These are phyloP conservation scores for Hirtodrosophila trivittata DNA, from an alignment of 2,888 invertebrate species.

Conservation along the genomic window DNA sequence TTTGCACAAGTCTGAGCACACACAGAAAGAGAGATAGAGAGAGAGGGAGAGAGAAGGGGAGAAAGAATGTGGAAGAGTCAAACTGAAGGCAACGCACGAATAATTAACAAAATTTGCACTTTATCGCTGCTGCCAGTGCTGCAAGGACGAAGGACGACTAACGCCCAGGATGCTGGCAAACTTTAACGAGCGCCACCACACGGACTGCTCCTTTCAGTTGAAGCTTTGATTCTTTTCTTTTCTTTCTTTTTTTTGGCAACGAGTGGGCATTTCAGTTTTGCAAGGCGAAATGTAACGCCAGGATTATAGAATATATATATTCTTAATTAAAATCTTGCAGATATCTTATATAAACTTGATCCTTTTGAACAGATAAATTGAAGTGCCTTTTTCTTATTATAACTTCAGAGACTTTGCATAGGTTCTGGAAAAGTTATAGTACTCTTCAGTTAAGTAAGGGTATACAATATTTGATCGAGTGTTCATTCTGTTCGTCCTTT, in stretches of 20 bases:
- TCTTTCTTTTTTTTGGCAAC: background rate
- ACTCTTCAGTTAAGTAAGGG: too few relatives aligned
- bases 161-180: constrained; percentile 14
- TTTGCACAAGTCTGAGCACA: constrained; percentile 48
- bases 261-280: background rate
- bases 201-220: constrained; percentile 49
- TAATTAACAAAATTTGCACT: constrained; percentile 81
- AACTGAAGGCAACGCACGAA: constrained; percentile 68
- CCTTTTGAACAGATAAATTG: too few relatives aligned
- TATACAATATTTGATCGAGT: constrained; percentile 3
- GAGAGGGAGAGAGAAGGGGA: constrained; percentile 1
- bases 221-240: constrained; percentile 15
- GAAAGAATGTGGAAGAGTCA: constrained; percentile 2
- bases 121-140: constrained; percentile 74
- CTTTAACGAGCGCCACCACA: constrained; percentile 38
- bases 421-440: too few relatives aligned
- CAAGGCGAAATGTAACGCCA: background rate
- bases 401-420: too few relatives aligned
- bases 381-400: too few relatives aligned
- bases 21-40: constrained; percentile 23
- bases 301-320: too few relatives aligned
- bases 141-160: constrained; percentile 26
- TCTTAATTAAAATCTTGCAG: too few relatives aligned
- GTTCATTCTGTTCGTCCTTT: constrained; percentile 30
- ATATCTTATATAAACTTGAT: too few relatives aligned